These are phyloP conservation scores for Eupleurogrammus muticus DNA, from an alignment of 2,797 vertebrate species.

Conservation along the genomic window DNA sequence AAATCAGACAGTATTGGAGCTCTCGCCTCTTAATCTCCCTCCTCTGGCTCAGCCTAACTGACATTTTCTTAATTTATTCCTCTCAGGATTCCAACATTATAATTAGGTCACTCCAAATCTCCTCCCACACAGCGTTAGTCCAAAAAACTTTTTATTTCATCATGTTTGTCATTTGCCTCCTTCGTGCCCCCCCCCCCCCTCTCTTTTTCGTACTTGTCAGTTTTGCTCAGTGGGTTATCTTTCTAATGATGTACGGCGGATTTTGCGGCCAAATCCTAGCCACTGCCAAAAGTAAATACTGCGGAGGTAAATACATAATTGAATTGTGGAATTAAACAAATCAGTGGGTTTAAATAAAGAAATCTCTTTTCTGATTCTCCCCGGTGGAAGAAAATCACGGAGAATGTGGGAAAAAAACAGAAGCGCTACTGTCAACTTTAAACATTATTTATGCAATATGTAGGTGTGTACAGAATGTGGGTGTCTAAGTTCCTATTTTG, in stretches of 20 bases:
- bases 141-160: slow-evolving; percentile 70
- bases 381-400: neutral
- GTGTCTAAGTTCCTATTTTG: slow-evolving; percentile 20
- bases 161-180: slow-evolving; percentile 71
- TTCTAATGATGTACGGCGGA: slow-evolving; percentile 53
- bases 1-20: slow-evolving; percentile 71
- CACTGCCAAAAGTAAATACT: slow-evolving; percentile 53
- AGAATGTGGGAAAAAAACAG: neutral
- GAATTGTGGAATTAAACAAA: slow-evolving; percentile 57
- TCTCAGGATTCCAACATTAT: slow-evolving; percentile 83
- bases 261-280: slow-evolving; percentile 41
- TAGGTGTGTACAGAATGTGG: slow-evolving; percentile 1
- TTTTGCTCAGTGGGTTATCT: slow-evolving; percentile 66
- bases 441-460: neutral
- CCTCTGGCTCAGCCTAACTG: slow-evolving; percentile 82
- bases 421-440: slow-evolving; percentile 2
- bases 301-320: slow-evolving; percentile 65
- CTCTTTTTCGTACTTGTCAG: slow-evolving; percentile 54
- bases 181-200: slow-evolving; percentile 39
- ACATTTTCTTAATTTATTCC: slow-evolving; percentile 84
- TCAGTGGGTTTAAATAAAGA: slow-evolving; percentile 43
- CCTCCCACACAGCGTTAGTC: slow-evolving; percentile 76
- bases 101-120: slow-evolving; percentile 84
- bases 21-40: slow-evolving; percentile 78
- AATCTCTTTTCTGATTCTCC: slow-evolving; percentile 13